A percentile compares a stretch with the other conserved stretches of the same genome.
phyloP scores from a whole-genome alignment of 2,797 vertebrate genomes.

The Danio albolineatus region DNA sequence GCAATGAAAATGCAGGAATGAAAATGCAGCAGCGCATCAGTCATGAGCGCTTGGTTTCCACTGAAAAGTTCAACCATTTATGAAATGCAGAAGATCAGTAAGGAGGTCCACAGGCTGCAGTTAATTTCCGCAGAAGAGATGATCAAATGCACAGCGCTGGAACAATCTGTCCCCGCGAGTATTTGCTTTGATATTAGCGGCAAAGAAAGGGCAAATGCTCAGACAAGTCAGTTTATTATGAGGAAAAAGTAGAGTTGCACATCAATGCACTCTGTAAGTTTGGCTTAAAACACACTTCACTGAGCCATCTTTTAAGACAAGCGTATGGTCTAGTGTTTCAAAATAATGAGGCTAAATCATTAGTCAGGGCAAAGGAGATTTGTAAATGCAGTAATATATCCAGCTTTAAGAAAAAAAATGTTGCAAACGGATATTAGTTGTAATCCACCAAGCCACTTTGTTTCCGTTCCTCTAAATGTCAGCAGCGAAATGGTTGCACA shows the following conservation, averaged over 20 bases:
- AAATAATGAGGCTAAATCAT: conserved; percentile 49
- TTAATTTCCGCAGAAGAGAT: conserved; percentile 1
- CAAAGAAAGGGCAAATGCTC: conserved; percentile 4
- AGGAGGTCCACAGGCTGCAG: neutral
- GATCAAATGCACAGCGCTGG: conserved; percentile 17
- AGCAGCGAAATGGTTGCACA: conserved; percentile 32
- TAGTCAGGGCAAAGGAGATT: conserved; percentile 37
- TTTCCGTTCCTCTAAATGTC: conserved; percentile 37
- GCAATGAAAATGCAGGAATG: neutral
- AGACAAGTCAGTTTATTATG: conserved; percentile 17
- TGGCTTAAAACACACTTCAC: conserved; percentile 28
- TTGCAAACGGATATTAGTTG: conserved; percentile 16
- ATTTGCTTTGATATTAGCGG: conserved; percentile 11
- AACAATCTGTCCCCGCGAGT: neutral
- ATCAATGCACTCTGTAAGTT: conserved; percentile 22
- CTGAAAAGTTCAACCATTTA: conserved; percentile 11
- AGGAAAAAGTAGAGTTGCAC: conserved; percentile 28
- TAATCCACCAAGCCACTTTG: conserved; percentile 34
- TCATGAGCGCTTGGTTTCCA: neutral
- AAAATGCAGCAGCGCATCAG: neutral
- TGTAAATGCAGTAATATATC: conserved; percentile 23
- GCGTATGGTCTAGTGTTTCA: conserved; percentile 37
- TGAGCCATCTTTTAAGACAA: conserved; percentile 24
- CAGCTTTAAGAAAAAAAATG: neutral
- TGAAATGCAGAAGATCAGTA: conserved; percentile 10